These are phyloP conservation scores for Daubentonia madagascariensis DNA, from an alignment of 2,113 vertebrate species.

Conservation along the genomic window DNA sequence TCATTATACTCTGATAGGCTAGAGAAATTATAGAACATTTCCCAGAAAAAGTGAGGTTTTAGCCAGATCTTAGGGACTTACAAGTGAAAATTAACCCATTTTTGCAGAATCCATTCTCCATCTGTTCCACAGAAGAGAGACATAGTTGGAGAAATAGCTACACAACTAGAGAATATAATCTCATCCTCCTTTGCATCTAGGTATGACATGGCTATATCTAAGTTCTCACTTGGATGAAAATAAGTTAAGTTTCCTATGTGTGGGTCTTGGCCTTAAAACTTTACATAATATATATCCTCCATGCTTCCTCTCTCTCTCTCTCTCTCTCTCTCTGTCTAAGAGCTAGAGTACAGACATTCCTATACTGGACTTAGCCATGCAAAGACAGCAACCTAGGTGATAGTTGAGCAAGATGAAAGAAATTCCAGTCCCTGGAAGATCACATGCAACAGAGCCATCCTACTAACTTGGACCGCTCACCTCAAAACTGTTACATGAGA, in stretches of 20 bases:
- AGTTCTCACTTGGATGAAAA: neutral
- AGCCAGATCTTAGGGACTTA: neutral
- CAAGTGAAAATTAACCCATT: neutral
- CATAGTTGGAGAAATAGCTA: neutral
- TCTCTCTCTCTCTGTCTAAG: neutral
- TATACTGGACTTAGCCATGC: neutral
- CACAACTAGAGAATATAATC: neutral
- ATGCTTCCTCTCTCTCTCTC: neutral
- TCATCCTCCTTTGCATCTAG: neutral
- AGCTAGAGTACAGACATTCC: neutral
- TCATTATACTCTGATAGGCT: neutral
- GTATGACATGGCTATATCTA: neutral
- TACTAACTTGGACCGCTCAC: neutral
- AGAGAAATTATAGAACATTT: neutral
- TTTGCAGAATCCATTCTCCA: neutral
- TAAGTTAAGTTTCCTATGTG: neutral
- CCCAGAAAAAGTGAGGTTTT: neutral
- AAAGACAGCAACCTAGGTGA: neutral
- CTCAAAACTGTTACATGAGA: neutral
- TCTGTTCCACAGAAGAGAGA: neutral
- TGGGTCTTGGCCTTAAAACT: neutral
- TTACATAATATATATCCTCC: neutral
- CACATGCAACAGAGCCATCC: neutral
- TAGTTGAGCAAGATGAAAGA: neutral
- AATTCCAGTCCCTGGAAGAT: neutral